These are phyloP conservation scores for Lepus timidus DNA, from an alignment of 2,113 vertebrate genomes.

Conservation along the genomic window DNA sequence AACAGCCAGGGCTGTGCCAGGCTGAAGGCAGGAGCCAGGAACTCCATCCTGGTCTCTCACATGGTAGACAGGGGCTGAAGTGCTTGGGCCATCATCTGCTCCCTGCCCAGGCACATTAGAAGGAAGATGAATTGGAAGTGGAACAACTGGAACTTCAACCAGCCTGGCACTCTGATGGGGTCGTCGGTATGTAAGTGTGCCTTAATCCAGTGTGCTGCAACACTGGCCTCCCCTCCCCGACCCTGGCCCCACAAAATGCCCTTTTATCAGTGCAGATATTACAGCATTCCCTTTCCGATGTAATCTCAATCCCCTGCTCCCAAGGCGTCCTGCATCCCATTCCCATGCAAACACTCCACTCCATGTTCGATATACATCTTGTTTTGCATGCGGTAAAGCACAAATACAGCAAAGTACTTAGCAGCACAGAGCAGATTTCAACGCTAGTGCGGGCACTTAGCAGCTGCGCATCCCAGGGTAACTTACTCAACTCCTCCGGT, in stretches of 20 bases:
- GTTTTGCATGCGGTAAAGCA: neutral
- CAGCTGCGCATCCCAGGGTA: neutral
- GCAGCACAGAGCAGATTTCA: neutral
- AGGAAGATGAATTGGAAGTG: too few species aligned
- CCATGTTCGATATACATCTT: neutral
- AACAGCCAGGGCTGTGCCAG: too few species aligned
- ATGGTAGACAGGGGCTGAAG: too few species aligned
- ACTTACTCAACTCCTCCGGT: neutral
- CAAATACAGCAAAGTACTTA: neutral
- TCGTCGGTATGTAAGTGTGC: too few species aligned
- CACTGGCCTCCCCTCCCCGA: too few species aligned
- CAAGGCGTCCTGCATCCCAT: neutral
- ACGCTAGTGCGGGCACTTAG: neutral
- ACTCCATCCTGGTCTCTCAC: too few species aligned
- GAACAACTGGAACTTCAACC: too few species aligned
- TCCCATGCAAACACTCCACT: neutral
- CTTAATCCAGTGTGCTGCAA: too few species aligned
- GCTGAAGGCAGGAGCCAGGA: too few species aligned
- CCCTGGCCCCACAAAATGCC: neutral
- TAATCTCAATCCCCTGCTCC: neutral
- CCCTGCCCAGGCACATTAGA: too few species aligned
- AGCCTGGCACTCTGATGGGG: too few species aligned
- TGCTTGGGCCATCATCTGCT: too few species aligned
- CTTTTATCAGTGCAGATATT: neutral
- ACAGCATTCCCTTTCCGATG: constrained; percentile 4